Conservation (phyloP, 2,888 invertebrate genomes). For the Tachina fera region DNA sequence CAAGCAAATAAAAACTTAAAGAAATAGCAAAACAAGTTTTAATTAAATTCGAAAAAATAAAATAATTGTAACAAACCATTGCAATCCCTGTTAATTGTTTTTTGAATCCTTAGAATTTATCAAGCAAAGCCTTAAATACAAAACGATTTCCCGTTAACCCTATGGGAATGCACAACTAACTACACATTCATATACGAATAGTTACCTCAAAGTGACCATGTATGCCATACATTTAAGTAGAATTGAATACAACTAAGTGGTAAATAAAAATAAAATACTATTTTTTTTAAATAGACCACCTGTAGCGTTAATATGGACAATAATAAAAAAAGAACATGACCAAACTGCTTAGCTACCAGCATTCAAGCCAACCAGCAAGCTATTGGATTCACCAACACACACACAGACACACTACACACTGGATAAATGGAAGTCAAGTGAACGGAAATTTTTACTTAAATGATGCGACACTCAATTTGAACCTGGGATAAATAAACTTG, state of each 20-base stretch:
- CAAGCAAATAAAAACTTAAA: not conserved
- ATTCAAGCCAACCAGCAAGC: constrained; percentile 42
- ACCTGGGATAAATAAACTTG: constrained; percentile 52
- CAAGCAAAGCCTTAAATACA: constrained; percentile 39
- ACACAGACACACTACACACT: not conserved
- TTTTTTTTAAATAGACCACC: constrained; percentile 69
- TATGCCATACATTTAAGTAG: constrained; percentile 35
- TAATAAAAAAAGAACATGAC: constrained; percentile 43
- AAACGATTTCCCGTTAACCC: constrained; percentile 49
- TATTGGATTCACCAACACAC: not conserved
- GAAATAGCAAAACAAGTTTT: not conserved
- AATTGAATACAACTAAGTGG: constrained; percentile 40
- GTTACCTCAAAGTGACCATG: constrained; percentile 37
- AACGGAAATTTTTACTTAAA: constrained; percentile 53
- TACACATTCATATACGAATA: constrained; percentile 37
- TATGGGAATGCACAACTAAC: constrained; percentile 33
- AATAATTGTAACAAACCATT: not conserved
- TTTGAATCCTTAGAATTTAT: constrained; percentile 46
- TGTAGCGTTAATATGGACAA: constrained; percentile 71
- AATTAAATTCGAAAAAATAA: not conserved
- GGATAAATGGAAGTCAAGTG: constrained; percentile 36
- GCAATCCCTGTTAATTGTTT: constrained; percentile 20
- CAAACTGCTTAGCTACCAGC: constrained; percentile 67
- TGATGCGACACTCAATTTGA: constrained; percentile 67
- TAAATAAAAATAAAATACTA: constrained; percentile 8